These are phyloP conservation scores for Etia nguti DNA, from an alignment of 2,113 vertebrate species.

Conservation along the genomic window DNA sequence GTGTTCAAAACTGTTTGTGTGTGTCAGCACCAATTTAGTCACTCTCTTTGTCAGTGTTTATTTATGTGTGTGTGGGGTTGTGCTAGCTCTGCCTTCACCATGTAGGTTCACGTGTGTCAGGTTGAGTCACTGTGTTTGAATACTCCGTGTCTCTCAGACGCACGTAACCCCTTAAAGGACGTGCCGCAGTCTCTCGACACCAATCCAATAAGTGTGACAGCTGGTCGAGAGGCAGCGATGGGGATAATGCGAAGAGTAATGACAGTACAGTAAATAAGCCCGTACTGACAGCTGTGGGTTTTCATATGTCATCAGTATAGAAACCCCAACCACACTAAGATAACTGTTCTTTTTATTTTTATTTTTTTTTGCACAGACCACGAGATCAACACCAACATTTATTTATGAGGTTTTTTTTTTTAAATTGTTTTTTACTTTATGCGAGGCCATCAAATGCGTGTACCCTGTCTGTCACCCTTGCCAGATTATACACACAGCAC, in stretches of 20 bases:
- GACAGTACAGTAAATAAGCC: constrained; percentile 40
- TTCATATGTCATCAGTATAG: background rate
- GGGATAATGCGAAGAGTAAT: constrained; percentile 19
- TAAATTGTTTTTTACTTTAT: background rate
- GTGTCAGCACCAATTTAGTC: background rate
- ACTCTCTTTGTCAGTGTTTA: background rate
- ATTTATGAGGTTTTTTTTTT: background rate
- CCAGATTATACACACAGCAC: background rate
- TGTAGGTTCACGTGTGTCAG: background rate
- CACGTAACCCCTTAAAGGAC: constrained; percentile 14
- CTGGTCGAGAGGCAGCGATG: constrained; percentile 19
- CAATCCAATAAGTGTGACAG: constrained; percentile 52
- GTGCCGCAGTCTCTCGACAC: constrained; percentile 37
- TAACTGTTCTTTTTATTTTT: background rate
- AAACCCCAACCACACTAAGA: background rate
- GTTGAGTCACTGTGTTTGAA: constrained; percentile 1
- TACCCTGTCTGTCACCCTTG: background rate
- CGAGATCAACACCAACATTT: background rate
- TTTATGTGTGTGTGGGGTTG: background rate
- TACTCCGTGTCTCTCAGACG: background rate
- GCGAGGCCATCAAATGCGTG: background rate
- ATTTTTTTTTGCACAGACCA: background rate
- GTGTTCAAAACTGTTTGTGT: background rate
- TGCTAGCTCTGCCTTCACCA: background rate
- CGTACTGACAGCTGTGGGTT: constrained; percentile 29